These are phyloP conservation scores for Uria aalge DNA, from an alignment of 2,113 vertebrate species.

Conservation along the genomic window DNA sequence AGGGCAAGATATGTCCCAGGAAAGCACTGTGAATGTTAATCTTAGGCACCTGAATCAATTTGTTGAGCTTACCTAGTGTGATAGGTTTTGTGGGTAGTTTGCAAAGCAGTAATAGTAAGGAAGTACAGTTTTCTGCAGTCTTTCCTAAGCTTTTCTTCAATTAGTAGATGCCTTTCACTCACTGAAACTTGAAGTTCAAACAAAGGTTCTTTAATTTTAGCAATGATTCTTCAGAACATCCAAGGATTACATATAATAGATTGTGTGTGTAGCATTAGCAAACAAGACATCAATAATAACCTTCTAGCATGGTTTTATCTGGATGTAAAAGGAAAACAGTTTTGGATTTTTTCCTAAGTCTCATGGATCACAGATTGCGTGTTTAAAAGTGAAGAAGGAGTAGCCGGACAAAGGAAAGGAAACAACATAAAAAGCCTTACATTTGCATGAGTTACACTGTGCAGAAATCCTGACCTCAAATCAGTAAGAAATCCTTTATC, in stretches of 20 bases:
- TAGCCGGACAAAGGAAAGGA: constrained; percentile 37
- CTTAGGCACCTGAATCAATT: neutral
- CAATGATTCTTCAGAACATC: constrained; percentile 6
- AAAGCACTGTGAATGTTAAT: neutral
- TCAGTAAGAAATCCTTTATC: constrained; percentile 51
- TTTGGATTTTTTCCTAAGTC: constrained; percentile 50
- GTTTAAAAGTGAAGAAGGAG: constrained; percentile 27
- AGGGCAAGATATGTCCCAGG: neutral
- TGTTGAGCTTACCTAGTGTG: neutral
- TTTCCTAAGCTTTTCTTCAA: neutral
- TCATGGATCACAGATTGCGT: neutral
- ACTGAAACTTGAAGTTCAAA: neutral
- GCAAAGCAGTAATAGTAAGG: neutral
- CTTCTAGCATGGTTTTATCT: constrained; percentile 43
- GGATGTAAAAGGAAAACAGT: constrained; percentile 43
- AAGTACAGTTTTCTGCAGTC: neutral
- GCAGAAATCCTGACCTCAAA: constrained; percentile 52
- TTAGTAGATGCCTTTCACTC: neutral
- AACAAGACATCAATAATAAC: constrained; percentile 60
- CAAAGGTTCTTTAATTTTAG: constrained; percentile 36
- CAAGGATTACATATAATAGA: constrained; percentile 28
- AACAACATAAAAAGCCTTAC: constrained; percentile 46
- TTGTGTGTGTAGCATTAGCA: neutral
- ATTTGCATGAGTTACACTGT: constrained; percentile 42
- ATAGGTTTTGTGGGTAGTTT: neutral